Evolutionary conservation across 2,113 vertebrate genomes (phyloP).

Genomic region (Mionectes macconnelli): DNA sequence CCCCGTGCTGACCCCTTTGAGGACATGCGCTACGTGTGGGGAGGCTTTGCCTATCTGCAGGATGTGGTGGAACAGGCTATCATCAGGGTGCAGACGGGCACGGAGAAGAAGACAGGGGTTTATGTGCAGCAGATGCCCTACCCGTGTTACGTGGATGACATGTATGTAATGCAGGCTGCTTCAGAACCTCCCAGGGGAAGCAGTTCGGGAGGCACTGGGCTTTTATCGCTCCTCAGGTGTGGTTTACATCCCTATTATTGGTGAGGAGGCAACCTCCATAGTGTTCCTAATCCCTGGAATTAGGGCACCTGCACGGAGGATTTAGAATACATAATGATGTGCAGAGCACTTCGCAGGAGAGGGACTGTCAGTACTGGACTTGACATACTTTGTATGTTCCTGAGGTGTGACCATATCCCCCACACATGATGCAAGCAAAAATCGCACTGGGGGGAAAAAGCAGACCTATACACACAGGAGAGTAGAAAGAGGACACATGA

Average conservation of each 20-base stretch:
- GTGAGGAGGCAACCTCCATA: not conserved
- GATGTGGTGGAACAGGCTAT: conserved; percentile 93
- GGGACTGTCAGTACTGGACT: not conserved
- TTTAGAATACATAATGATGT: not conserved
- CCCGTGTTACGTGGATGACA: conserved; percentile 96
- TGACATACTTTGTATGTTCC: not conserved
- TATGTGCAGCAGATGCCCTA: conserved; percentile 99
- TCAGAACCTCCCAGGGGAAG: not conserved
- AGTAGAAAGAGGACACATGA: not conserved
- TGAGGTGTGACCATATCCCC: not conserved
- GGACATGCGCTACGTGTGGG: conserved; percentile 97
- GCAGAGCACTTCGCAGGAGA: not conserved
- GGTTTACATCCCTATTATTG: not conserved
- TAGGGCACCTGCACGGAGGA: not conserved
- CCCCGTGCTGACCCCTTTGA: conserved; percentile 97
- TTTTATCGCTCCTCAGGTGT: not conserved
- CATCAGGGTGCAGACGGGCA: conserved; percentile 86
- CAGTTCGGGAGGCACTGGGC: not conserved
- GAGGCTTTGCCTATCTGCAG: conserved; percentile 93
- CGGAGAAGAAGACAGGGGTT: conserved; percentile 87
- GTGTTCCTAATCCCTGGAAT: not conserved
- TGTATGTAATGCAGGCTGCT: conserved; percentile 76
- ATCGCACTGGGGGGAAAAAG: not conserved
- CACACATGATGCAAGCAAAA: not conserved
- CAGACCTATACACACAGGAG: not conserved